Evolutionary conservation across 2,888 invertebrate genomes (phyloP), one percentile per base, ranked within the genome.

Genomic region (Anticlea derivata): DNA sequence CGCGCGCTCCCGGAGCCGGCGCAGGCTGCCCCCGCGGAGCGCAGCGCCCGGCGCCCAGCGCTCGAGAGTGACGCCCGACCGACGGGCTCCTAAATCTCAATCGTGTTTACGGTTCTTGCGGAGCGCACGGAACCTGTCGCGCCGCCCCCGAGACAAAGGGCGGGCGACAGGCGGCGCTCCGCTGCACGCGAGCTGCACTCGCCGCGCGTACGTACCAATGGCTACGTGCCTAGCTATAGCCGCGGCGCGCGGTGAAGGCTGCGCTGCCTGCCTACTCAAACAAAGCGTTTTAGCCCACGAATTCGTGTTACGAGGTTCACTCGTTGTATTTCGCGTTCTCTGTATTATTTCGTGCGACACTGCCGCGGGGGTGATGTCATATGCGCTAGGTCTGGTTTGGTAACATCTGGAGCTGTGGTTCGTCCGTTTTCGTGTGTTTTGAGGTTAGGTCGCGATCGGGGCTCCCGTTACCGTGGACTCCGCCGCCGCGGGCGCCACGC

Each of bases 71-170:
- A 86, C 88, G 80, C 80, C 77, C 74, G 75, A 72, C 69, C 71
- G 20, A 33, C 73, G 70, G 73, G 72, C 70, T 77, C 86, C 72
- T 86, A 82, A 86, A 84, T 86, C 80, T 78, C 70, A 78, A 69
- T 76, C 75, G 82, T 88, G 87, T 88, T 88, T 88, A 88, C 87
- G 81, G 82, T 87, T 86, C 86, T 88, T 86, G 81, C 76, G 72
- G 68, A 69, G 69, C 70, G 75, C 73, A 73, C 77, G 64, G 73
- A 80, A 78, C 78, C 83, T 77, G 81, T 80, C 84, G 77, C 78
- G 78, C 79, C 79, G 78, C 80, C 83, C 81, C 80, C 77, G 76
- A 82, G 78, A 78, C 73, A 75, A 74, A 74, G 78, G 77, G 77
- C 78, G 76, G 75, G 73, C 74, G 72, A 68, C 47, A 37, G 44